Evolutionary conservation across 2,113 vertebrate species (phyloP).

Genomic region (Tiliqua scincoides): DNA sequence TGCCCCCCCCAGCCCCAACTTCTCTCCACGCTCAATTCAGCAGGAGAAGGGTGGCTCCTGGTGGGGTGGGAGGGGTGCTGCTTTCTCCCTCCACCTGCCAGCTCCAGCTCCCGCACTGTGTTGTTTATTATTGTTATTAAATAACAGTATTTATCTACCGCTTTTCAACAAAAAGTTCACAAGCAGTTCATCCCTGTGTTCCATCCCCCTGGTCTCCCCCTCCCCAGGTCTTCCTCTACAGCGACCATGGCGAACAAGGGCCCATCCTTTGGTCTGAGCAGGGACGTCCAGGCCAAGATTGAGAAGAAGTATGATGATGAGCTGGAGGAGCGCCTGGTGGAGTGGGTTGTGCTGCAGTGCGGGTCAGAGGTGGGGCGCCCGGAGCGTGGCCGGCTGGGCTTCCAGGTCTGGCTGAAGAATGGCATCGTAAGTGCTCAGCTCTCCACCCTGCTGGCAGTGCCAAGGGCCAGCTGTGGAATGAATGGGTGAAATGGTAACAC

Average conservation of each 20-base stretch:
- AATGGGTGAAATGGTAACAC: not conserved
- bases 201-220: not conserved
- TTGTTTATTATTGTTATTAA: too few relatives aligned
- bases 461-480: not conserved
- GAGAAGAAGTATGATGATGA: slow-evolving; percentile 97
- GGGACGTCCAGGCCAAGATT: slow-evolving; percentile 93
- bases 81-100: not conserved
- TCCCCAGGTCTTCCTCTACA: slow-evolving; percentile 48
- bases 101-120: too few relatives aligned
- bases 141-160: too few relatives aligned
- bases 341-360: slow-evolving; percentile 91
- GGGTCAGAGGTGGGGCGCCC: slow-evolving; percentile 82
- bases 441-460: not conserved
- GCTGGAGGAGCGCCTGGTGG: slow-evolving; percentile 91
- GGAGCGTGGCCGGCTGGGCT: slow-evolving; percentile 87
- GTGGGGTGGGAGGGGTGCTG: not conserved
- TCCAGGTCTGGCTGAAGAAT: slow-evolving; percentile 97
- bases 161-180: too few relatives aligned
- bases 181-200: too few relatives aligned
- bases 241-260: slow-evolving; percentile 94
- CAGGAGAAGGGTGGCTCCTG: not conserved
- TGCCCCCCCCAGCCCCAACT: not conserved
- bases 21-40: not conserved
- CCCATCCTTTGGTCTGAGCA: slow-evolving; percentile 94
- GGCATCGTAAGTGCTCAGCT: slow-evolving; percentile 84